A percentile compares a stretch with the other conserved stretches of the same genome.
phyloP scores from a whole-genome alignment of 2,888 invertebrate genomes.

The Chouioia cunea region DNA sequence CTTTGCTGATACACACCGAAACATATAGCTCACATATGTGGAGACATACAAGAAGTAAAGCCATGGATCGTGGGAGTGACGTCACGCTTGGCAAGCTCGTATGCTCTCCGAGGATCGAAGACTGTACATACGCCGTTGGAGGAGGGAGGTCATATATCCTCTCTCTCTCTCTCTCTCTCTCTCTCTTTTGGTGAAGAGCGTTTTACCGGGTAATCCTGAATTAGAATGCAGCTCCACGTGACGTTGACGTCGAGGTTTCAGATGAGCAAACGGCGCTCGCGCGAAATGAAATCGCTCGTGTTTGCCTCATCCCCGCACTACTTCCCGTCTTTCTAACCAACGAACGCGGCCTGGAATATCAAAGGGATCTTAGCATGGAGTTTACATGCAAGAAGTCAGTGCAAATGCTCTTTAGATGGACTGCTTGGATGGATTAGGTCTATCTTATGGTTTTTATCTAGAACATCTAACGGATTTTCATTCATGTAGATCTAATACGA shows the following conservation, averaged over 20 bases:
- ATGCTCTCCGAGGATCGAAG: neutral
- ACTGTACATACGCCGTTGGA: constrained; percentile 1
- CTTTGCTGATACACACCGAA: too few relatives aligned
- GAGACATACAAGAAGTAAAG: too few relatives aligned
- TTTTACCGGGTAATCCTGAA: constrained; percentile 39
- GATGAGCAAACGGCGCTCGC: constrained; percentile 20
- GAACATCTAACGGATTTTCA: too few relatives aligned
- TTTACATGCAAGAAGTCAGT: constrained; percentile 5
- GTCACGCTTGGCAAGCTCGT: constrained; percentile 12
- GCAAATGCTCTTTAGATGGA: too few relatives aligned
- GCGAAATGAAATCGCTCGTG: constrained; percentile 25
- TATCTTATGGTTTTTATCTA: too few relatives aligned
- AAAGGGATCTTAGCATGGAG: constrained; percentile 13
- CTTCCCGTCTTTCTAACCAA: neutral
- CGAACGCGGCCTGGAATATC: constrained; percentile 20
- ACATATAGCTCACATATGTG: too few relatives aligned
- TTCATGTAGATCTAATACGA: too few relatives aligned
- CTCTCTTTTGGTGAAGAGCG: neutral
- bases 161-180: too few relatives aligned
- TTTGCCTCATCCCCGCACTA: neutral
- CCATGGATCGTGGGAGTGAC: neutral
- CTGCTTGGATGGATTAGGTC: too few relatives aligned
- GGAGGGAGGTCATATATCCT: neutral
- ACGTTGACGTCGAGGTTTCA: neutral
- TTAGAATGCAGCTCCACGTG: constrained; percentile 45